Percentiles rank a stretch among this genome's conserved stretches.
Evolutionary conservation across 2,797 vertebrate genomes (phyloP).

Genomic region (Dryobates pubescens): DNA sequence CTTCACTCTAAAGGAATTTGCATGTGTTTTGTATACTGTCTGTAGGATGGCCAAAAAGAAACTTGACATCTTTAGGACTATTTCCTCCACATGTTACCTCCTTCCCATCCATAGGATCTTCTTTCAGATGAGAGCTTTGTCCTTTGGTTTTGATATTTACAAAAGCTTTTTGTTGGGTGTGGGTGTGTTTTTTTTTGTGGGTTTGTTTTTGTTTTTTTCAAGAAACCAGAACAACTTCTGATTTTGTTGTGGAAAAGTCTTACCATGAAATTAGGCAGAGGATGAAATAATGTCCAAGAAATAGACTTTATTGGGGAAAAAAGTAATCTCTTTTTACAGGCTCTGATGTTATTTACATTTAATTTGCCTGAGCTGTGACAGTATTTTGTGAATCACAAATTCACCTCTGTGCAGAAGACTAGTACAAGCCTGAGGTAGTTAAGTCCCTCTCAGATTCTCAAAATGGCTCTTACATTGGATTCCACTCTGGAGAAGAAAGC

Average conservation of each 20-base stretch:
- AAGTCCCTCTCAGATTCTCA: slow-evolving; percentile 32
- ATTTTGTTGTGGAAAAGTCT: neutral
- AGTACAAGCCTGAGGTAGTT: neutral
- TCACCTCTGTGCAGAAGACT: neutral
- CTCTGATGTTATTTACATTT: neutral
- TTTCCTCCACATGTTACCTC: neutral
- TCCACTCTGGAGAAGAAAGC: slow-evolving; percentile 38
- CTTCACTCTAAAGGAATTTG: neutral
- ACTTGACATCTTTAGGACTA: neutral
- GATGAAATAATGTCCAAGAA: neutral
- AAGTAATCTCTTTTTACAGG: neutral
- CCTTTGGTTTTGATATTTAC: neutral
- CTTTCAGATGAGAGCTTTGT: neutral
- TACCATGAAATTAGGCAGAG: neutral
- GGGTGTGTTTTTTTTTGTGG: too few relatives aligned
- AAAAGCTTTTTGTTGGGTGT: neutral
- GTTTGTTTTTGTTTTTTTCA: too few relatives aligned
- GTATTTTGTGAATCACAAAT: neutral
- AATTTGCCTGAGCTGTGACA: neutral
- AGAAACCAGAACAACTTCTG: neutral
- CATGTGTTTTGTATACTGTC: neutral
- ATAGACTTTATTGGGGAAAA: neutral
- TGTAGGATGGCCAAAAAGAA: neutral
- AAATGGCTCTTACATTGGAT: slow-evolving; percentile 2
- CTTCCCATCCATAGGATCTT: neutral